Evolutionary conservation across 2,888 invertebrate species (phyloP).

Genomic region (Plemyria rubiginata): DNA sequence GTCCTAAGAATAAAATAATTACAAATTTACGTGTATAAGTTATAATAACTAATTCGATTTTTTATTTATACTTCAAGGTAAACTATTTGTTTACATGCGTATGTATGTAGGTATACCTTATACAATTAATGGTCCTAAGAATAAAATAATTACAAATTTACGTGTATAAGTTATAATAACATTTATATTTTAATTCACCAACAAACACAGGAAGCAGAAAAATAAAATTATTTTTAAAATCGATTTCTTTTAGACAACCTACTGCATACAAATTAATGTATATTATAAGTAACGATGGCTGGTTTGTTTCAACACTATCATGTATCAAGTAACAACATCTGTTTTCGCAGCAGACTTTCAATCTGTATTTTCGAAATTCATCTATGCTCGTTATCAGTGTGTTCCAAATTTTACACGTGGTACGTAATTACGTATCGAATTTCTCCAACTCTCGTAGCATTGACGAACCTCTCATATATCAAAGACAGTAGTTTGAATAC

Average conservation of each 20-base stretch:
- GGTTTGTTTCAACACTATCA: conserved; percentile 28
- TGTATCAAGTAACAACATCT: conserved; percentile 35
- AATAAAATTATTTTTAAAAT: too few relatives aligned
- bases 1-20: too few relatives aligned
- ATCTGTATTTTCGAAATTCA: conserved; percentile 28
- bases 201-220: too few relatives aligned
- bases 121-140: background rate
- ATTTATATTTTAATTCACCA: too few relatives aligned
- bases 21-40: too few relatives aligned
- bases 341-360: conserved; percentile 31
- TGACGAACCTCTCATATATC: conserved; percentile 59
- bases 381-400: conserved; percentile 31
- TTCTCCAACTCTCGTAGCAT: conserved; percentile 50
- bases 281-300: conserved; percentile 14
- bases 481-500: conserved; percentile 42
- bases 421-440: conserved; percentile 45
- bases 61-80: conserved; percentile 20
- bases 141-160: too few relatives aligned
- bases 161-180: too few relatives aligned
- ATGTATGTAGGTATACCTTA: background rate
- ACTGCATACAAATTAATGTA: background rate
- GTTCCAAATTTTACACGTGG: conserved; percentile 44
- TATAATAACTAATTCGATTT: conserved; percentile 26
- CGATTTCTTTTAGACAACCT: background rate
- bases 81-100: background rate